Base-by-base conservation (phyloP, 2,888 invertebrate genomes). In the Meganola albula region DNA sequence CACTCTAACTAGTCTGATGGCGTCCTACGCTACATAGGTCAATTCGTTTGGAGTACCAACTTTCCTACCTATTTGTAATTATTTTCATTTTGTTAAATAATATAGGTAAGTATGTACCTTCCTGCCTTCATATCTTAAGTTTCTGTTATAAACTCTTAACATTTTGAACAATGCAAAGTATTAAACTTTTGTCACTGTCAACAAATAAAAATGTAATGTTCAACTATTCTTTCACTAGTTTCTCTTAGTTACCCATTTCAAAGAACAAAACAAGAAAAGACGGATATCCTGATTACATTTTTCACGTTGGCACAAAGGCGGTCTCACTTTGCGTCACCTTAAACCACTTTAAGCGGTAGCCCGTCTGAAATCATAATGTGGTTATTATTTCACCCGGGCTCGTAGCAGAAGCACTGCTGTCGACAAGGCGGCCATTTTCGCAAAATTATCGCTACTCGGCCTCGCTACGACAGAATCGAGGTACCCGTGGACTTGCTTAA, bases 381-480 rank as follows among this genome's bases (percentile, higher is more conserved):
- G 77, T 78, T 82, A 80, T 80, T 78, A 82, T 80, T 78, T 79
- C 70, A 75, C 65, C 69, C 67, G 56, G 59, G 65, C 64, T 64
- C 74, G 66, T 63, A 60, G 65, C 71, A 69, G 62, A 65, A 74
- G 60, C 71, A 60, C 78, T 83, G 83, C 66, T 61, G 79, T 68
- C 75, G 83, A 83, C 83, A 78, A 70, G 78, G 62, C 76, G 68
- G 71, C 82, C 78, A 83, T 83, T 83, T 75, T 73, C 62, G 59
- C 56, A 66, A 74, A 83, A 77, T 82, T 83, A 83, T 83, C 63
- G 79, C 83, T 77, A 74, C 82, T 80, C 75, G 74, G 72, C 70
- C 65, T 47, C 51, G 50, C 56, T 50, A 56, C 67, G 65, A 65
- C 76, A 74, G 67, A 72, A 71, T 68, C 67, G 71, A 71, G 76